Evolutionary conservation across 2,797 vertebrate species (phyloP).

Genomic region (Acipenser oxyrinchus): DNA sequence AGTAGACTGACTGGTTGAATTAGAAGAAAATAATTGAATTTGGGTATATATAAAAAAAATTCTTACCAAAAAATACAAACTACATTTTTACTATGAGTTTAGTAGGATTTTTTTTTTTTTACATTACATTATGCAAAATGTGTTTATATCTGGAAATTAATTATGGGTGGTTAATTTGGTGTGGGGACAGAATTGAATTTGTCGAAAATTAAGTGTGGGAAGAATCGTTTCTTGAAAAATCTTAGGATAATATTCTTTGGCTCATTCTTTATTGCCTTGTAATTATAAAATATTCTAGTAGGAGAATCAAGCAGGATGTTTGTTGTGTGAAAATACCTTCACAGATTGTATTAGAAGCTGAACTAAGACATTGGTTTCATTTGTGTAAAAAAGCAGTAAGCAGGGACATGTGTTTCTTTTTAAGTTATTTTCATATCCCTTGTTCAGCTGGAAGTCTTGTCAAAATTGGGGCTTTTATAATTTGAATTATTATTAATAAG

Average conservation of each 20-base stretch:
- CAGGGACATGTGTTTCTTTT: no score
- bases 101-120: no score
- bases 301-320: not conserved
- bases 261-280: conserved; percentile 11
- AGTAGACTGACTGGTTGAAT: no score
- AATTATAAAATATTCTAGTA: conserved; percentile 7
- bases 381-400: not conserved
- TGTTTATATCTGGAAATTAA: conserved; percentile 24
- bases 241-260: conserved; percentile 4
- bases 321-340: not conserved
- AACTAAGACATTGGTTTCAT: not conserved
- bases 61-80: no score
- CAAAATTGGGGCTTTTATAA: no score
- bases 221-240: conserved; percentile 20
- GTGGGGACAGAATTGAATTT: conserved; percentile 19
- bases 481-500: no score
- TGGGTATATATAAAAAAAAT: no score
- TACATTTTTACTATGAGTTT: no score
- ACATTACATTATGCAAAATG: not conserved
- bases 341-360: not conserved
- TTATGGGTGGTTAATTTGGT: conserved; percentile 23
- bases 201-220: conserved; percentile 21
- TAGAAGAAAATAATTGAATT: no score
- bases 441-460: no score
- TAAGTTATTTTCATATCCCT: no score